Percentiles rank a stretch among this genome's conserved stretches.
Conservation (phyloP, 2,888 invertebrate species). For the Trilocha varians region DNA sequence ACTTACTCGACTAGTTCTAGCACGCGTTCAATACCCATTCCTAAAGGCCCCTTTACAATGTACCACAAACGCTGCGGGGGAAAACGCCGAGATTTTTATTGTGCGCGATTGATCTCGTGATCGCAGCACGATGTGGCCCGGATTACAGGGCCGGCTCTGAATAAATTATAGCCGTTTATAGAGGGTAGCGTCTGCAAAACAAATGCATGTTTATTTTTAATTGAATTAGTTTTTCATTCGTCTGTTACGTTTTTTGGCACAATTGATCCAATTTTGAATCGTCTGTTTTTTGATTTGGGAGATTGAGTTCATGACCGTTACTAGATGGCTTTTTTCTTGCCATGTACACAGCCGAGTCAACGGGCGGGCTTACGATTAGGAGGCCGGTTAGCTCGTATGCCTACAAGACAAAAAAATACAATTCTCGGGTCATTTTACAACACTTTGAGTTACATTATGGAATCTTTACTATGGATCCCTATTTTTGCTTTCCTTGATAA, state of each 20-base stretch:
- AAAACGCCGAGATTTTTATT: constrained; percentile 53
- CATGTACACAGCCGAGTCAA: too few species aligned
- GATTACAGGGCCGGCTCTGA: constrained; percentile 43
- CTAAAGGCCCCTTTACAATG: constrained; percentile 8
- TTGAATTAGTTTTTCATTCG: neutral
- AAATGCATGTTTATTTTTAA: neutral
- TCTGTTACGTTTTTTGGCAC: neutral
- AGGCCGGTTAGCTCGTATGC: too few species aligned
- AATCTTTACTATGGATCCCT: too few species aligned
- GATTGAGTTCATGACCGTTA: too few species aligned
- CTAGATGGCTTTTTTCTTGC: too few species aligned
- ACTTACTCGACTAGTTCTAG: too few species aligned
- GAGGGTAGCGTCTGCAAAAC: constrained; percentile 6
- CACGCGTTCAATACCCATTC: neutral
- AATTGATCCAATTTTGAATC: neutral
- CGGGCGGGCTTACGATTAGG: too few species aligned
- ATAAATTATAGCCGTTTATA: constrained; percentile 52
- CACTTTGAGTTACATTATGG: too few species aligned
- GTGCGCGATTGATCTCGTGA: constrained; percentile 40
- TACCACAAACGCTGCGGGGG: constrained; percentile 16
- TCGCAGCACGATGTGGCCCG: constrained; percentile 25
- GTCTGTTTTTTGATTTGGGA: too few species aligned
- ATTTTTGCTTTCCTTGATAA: too few species aligned
- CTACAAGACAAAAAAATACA: too few species aligned
- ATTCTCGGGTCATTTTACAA: too few species aligned